These are phyloP conservation scores for Unio pictorum DNA, from an alignment of 2,888 invertebrate genomes.

Conservation along the genomic window DNA sequence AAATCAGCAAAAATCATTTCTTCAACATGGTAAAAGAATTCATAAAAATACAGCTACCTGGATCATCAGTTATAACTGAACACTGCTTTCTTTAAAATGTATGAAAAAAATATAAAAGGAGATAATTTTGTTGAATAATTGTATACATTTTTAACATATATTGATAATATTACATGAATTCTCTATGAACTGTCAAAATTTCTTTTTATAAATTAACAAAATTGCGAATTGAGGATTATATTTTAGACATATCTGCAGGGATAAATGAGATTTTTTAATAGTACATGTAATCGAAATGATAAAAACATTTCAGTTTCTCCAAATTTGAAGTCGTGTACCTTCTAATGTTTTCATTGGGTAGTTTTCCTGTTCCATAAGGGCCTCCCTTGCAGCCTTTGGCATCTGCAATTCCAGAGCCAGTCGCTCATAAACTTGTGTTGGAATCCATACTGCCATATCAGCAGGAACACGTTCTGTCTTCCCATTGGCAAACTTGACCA, in stretches of 20 bases:
- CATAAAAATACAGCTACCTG: too few species aligned
- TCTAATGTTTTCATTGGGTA: conserved; percentile 60
- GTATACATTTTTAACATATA: too few species aligned
- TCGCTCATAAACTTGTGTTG: conserved; percentile 64
- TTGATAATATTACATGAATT: too few species aligned
- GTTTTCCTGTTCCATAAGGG: conserved; percentile 53
- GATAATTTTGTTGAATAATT: too few species aligned
- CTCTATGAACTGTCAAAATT: too few species aligned
- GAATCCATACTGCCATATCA: conserved; percentile 67
- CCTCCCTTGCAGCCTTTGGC: conserved; percentile 62
- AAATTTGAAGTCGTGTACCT: conserved; percentile 12
- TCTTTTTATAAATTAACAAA: background rate
- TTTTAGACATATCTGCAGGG: too few species aligned
- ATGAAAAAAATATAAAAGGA: too few species aligned
- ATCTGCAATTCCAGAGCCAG: conserved; percentile 66
- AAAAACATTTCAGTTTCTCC: background rate
- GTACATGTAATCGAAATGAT: background rate
- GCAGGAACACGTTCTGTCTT: conserved; percentile 55
- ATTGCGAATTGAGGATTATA: background rate
- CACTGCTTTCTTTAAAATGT: too few species aligned
- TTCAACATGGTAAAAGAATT: too few species aligned
- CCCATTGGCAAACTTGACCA: conserved; percentile 67
- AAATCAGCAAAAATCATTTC: too few species aligned
- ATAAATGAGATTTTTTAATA: too few species aligned
- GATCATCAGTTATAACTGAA: too few species aligned